Conservation (phyloP, 1,140 invertebrate genomes). For the Pogonus chalceus region DNA sequence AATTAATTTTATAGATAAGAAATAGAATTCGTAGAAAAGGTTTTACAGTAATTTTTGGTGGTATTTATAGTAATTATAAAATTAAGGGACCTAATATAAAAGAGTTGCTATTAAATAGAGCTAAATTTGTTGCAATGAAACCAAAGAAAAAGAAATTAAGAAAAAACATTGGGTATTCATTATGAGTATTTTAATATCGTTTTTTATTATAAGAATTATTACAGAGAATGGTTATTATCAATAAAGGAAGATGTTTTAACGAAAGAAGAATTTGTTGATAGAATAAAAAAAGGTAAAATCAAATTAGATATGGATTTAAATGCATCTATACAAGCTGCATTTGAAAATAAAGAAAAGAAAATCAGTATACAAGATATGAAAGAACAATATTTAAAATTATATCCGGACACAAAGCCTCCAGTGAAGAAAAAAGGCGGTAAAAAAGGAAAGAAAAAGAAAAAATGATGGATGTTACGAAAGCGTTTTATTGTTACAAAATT, state of each 20-base stretch:
- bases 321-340: slow-evolving; percentile 29
- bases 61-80: slow-evolving; percentile 36
- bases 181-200: slow-evolving; percentile 6
- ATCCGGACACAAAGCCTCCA: slow-evolving; percentile 30
- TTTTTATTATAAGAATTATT: slow-evolving; percentile 9
- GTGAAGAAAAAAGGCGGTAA: slow-evolving; percentile 18
- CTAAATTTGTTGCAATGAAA: slow-evolving; percentile 35
- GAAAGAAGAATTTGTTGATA: slow-evolving; percentile 27
- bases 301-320: slow-evolving; percentile 34
- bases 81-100: slow-evolving; percentile 34
- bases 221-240: slow-evolving; percentile 22
- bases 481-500: too few species aligned
- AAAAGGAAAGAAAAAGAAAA: slow-evolving; percentile 19
- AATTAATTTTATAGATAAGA: slow-evolving; percentile 20
- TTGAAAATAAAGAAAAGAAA: slow-evolving; percentile 24
- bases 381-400: slow-evolving; percentile 31
- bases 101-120: slow-evolving; percentile 36
- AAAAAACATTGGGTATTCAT: slow-evolving; percentile 35
- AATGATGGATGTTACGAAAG: slow-evolving; percentile 15
- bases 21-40: slow-evolving; percentile 25
- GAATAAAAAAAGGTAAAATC: slow-evolving; percentile 31
- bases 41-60: slow-evolving; percentile 32
- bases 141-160: slow-evolving; percentile 33
- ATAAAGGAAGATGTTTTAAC: slow-evolving; percentile 23
- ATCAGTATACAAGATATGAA: slow-evolving; percentile 32